Base-by-base conservation (phyloP, 2,888 invertebrate genomes). In the Erebia epiphron region DNA sequence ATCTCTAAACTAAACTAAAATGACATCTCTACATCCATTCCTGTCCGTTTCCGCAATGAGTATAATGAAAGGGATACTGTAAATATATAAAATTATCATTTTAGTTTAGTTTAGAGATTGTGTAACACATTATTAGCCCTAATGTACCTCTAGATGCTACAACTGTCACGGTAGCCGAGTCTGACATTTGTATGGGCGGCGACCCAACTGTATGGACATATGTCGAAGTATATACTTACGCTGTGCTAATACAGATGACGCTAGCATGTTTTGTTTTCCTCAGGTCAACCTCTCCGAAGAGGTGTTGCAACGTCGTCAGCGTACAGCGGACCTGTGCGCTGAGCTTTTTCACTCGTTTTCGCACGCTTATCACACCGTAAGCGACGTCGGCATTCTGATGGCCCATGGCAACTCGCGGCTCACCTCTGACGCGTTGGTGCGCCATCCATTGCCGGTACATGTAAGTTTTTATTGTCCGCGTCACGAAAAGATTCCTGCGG, bases 311-410 rank as follows among this genome's bases (percentile, higher is more conserved):
- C 73, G 73, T n/a, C 69, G 5, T 4, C 97, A 97, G 84, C 94
- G 95, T 14, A 90, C 96, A 56, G 95, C 96, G 75, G 96, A 96
- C 80, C 93, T 96, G 67, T 96, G 97, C 0, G 96, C 97, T 0
- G 97, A 97, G 84, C 94, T 96, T 64, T 93, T 98, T 82, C 99
- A 99, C 85, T 96, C 95, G 77, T 93, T 98, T 78, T 95, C 98
- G 2, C 99, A 99, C 83, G 97, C 97, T 1, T 97, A 97, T 86
- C 99, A 99, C 83, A 96, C 97, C 1, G 92, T 98, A 62, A 98
- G 98, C 80, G 98, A 99, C 84, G 94, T 98, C 63, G 96, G 96
- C 85, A 80, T 87, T 65, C 78, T 81, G 57, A 79, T 88, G 18
- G 83, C 84, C 0, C 81, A 81, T 56, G 75, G 77, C 7, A 78